These are phyloP conservation scores for Paramisgurnus dabryanus DNA, from an alignment of 2,113 vertebrate species.

Conservation along the genomic window DNA sequence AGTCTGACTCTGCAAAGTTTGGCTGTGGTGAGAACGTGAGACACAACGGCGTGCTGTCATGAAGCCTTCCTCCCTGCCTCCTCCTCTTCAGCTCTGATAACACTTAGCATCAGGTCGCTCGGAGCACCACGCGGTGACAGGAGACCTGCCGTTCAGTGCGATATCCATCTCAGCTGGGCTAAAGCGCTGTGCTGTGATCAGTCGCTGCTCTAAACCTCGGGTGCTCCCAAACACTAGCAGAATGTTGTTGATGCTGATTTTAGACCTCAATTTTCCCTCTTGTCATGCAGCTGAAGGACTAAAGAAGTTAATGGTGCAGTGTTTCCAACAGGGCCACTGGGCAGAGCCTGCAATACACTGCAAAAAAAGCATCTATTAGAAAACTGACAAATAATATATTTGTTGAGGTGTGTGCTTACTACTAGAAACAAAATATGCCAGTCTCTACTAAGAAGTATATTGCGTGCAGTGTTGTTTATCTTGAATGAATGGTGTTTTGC, in stretches of 20 bases:
- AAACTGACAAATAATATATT: background rate
- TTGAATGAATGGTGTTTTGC: too few relatives aligned
- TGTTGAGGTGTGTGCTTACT: background rate
- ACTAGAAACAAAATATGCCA: background rate
- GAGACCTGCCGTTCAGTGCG: conserved; percentile 13
- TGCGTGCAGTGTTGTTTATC: too few relatives aligned
- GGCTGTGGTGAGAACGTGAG: background rate
- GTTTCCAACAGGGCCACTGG: background rate
- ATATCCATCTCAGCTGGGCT: conserved; percentile 24
- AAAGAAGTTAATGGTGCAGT: background rate
- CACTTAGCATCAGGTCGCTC: conserved; percentile 7
- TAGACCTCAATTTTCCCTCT: conserved; percentile 4
- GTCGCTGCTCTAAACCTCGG: conserved; percentile 8
- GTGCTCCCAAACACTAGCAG: conserved; percentile 9
- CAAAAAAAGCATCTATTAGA: background rate
- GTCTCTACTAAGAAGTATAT: too few relatives aligned
- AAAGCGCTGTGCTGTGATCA: background rate
- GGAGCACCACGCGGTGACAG: background rate
- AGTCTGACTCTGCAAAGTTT: conserved; percentile 55
- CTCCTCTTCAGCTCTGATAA: conserved; percentile 24
- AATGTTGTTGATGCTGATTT: conserved; percentile 15
- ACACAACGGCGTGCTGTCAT: conserved; percentile 3
- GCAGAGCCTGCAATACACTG: background rate
- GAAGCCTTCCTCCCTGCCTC: conserved; percentile 18
- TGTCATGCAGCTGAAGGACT: background rate